Evolutionary conservation across 1,140 invertebrate genomes (phyloP).

Genomic region (Danaus melanippus): DNA sequence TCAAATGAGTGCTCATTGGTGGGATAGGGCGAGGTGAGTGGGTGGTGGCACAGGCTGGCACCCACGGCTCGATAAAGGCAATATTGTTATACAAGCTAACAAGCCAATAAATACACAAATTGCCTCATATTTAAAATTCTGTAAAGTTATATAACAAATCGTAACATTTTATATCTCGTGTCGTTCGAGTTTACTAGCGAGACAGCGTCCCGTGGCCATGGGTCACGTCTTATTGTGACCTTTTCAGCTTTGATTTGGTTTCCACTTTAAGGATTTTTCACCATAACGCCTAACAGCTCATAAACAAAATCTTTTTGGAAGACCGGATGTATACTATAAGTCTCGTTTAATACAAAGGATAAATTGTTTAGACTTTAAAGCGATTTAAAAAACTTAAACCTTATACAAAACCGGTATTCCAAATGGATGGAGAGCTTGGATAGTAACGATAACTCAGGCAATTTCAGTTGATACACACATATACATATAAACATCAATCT

Average conservation of each 20-base stretch:
- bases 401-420: constrained; percentile 49
- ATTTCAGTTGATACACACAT: constrained; percentile 64
- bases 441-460: constrained; percentile 52
- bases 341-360: too few relatives aligned
- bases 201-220: constrained; percentile 57
- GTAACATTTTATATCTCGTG: constrained; percentile 42
- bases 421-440: constrained; percentile 56
- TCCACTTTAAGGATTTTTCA: constrained; percentile 75
- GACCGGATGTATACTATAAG: constrained; percentile 33
- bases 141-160: constrained; percentile 43
- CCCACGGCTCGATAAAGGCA: constrained; percentile 66
- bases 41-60: constrained; percentile 49
- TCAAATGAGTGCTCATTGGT: constrained; percentile 45
- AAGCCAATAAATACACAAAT: constrained; percentile 51
- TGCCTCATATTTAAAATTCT: constrained; percentile 41
- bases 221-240: constrained; percentile 78
- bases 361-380: constrained; percentile 30
- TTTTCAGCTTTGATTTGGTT: constrained; percentile 81
- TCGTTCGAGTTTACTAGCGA: constrained; percentile 31
- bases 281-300: constrained; percentile 60
- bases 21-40: constrained; percentile 45
- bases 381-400: constrained; percentile 29
- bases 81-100: constrained; percentile 52
- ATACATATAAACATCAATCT: constrained; percentile 69
- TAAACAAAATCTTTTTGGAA: constrained; percentile 44